Evolutionary conservation across 2,113 vertebrate genomes (phyloP).

Genomic region (Syrmaticus mikado): DNA sequence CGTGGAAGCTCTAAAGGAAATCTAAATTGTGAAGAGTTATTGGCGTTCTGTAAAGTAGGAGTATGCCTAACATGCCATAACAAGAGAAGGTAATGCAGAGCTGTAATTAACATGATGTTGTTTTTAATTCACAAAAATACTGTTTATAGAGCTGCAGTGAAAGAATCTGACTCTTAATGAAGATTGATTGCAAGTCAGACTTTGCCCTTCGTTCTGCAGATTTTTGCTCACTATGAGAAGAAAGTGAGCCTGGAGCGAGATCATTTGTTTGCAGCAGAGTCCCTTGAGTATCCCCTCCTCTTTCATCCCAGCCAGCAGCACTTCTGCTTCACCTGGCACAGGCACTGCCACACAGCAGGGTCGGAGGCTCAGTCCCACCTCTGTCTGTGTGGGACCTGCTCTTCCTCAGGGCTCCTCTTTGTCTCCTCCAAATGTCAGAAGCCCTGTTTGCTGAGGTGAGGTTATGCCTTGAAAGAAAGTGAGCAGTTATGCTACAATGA

Average conservation of each 20-base stretch:
- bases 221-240: slow-evolving; percentile 34
- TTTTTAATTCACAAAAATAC: slow-evolving; percentile 70
- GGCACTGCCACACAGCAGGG: background rate
- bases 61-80: slow-evolving; percentile 66
- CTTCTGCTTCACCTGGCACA: background rate
- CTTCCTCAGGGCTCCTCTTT: background rate
- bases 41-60: slow-evolving; percentile 63
- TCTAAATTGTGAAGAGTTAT: slow-evolving; percentile 60
- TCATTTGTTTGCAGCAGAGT: slow-evolving; percentile 24
- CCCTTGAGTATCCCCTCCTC: background rate
- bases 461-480: background rate
- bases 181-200: slow-evolving; percentile 61
- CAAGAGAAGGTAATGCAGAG: slow-evolving; percentile 68
- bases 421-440: background rate
- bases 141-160: slow-evolving; percentile 54
- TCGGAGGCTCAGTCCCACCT: background rate
- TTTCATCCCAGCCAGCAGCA: background rate
- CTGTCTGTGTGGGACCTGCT: background rate
- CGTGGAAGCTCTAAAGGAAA: background rate
- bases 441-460: background rate
- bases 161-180: slow-evolving; percentile 60
- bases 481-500: background rate
- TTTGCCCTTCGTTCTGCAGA: slow-evolving; percentile 3
- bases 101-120: slow-evolving; percentile 66
- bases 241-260: slow-evolving; percentile 7